Evolutionary conservation across 2,888 invertebrate species (phyloP), one percentile per base, ranked within the genome.

Genomic region (Schizaphis graminum): DNA sequence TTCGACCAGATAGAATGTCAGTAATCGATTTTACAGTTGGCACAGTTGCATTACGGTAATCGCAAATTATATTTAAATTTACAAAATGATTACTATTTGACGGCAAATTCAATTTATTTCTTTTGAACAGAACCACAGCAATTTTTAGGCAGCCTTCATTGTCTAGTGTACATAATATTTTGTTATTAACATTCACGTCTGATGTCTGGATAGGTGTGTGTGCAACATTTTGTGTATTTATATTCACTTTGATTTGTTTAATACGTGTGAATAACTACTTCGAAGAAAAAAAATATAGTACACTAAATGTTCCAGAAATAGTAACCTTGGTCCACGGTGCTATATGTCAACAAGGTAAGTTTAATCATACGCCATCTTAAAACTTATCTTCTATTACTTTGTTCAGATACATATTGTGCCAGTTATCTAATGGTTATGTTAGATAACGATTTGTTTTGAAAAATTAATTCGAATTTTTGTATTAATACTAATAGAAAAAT

Each of bases 1-100:
- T 97, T 96, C 96, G 97, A 13, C 94, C 96, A 0, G 97, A 97
- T 95, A 96, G 97, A 88, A 96, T 96, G 95, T 95, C 95, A 1
- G 96, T 96, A 49, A 95, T 96, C 89, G 96, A 97, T 95, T 97
- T 96, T 95, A 96, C 96, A 86, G 96, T 96, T 0, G 97, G 97
- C 95, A 97, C 97, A 1, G 96, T 96, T 85, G 95, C 95, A 88
- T 95, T 96, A 56, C 95, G 95, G 96, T 96, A 94, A 87, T 47
- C 1, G 0, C 8, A 77, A 21, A 77, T 35, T 1, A 8, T 8
- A 7, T 77, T 77, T 35, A 35, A 77, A 35, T 77, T 77, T 21
- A 77, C 35, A 21, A 77, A 77, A 77, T 21, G 1, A 77, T 35
- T 77, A 21, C 13, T 35, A 35, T 8, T 41, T 8, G 21, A 11